Percentiles rank a stretch among this genome's conserved stretches.
phyloP scores from a whole-genome alignment of 2,113 vertebrate genomes.

The Lepisosteus osseus region DNA sequence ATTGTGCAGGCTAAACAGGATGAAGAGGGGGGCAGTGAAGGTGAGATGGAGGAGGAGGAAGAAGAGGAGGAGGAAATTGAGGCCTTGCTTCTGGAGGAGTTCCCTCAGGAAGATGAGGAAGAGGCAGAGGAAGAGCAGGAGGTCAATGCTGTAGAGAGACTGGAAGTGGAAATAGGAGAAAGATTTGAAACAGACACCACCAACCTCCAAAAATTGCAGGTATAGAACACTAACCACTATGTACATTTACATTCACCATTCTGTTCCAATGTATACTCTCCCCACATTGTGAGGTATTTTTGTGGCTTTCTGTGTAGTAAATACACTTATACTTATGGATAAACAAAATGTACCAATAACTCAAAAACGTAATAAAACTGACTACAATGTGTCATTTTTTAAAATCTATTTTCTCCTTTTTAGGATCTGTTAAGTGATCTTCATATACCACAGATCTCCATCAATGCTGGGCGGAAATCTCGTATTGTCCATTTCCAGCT shows the following conservation, averaged over 20 bases:
- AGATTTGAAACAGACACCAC: slow-evolving; percentile 69
- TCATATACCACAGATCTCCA: slow-evolving; percentile 61
- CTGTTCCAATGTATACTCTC: too few species aligned
- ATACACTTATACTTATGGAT: too few species aligned
- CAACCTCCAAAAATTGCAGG: slow-evolving; percentile 62
- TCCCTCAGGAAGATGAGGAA: slow-evolving; percentile 68
- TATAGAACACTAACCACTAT: slow-evolving; percentile 27
- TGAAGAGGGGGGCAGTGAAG: slow-evolving; percentile 42
- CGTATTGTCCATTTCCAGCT: slow-evolving; percentile 63
- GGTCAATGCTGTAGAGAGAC: slow-evolving; percentile 57
- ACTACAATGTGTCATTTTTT: slow-evolving; percentile 17
- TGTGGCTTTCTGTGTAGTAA: too few species aligned
- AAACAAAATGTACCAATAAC: too few species aligned
- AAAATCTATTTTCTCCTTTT: slow-evolving; percentile 28
- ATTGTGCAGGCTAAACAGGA: slow-evolving; percentile 31
- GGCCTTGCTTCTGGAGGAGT: slow-evolving; percentile 74
- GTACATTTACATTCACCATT: not conserved
- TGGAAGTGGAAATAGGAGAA: slow-evolving; percentile 74
- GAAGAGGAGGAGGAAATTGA: slow-evolving; percentile 69
- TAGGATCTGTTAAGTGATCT: slow-evolving; percentile 79
- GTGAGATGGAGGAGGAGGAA: slow-evolving; percentile 51
- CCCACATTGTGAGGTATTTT: too few species aligned
- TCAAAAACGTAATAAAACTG: not conserved
- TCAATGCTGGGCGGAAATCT: slow-evolving; percentile 62
- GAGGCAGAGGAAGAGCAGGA: slow-evolving; percentile 72